Percentiles rank a stretch among this genome's conserved stretches.
phyloP scores from a whole-genome alignment of 2,888 invertebrate species.

The Tenthredo mesomela region DNA sequence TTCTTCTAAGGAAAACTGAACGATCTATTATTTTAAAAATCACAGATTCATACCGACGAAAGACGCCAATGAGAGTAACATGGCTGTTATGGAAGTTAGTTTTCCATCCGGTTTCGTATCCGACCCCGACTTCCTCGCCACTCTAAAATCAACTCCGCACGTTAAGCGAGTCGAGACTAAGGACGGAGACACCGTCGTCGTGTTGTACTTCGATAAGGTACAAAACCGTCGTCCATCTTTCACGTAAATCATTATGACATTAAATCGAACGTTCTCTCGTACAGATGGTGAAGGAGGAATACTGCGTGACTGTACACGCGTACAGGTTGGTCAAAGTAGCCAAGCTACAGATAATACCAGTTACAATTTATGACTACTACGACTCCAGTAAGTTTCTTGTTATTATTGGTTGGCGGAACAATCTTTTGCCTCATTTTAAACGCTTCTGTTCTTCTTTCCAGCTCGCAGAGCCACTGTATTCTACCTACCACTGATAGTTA shows the following conservation, averaged over 20 bases:
- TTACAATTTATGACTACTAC: constrained; percentile 94
- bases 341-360: constrained; percentile 91
- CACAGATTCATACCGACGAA: constrained; percentile 83
- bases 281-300: constrained; percentile 81
- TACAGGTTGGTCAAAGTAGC: constrained; percentile 91
- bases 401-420: background rate
- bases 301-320: constrained; percentile 92
- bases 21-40: background rate
- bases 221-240: background rate
- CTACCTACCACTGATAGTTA: constrained; percentile 86
- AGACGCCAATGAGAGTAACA: constrained; percentile 88
- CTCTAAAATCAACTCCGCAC: constrained; percentile 80
- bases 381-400: constrained; percentile 87
- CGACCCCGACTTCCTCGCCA: constrained; percentile 86
- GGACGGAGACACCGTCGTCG: constrained; percentile 83
- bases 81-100: constrained; percentile 94
- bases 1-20: background rate
- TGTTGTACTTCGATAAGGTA: constrained; percentile 87
- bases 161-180: constrained; percentile 86
- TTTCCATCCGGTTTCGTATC: constrained; percentile 94
- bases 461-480: constrained; percentile 91
- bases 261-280: constrained; percentile 53
- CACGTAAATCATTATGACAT: background rate
- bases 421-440: background rate
- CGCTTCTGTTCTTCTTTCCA: constrained; percentile 68